Percentiles rank a stretch among this genome's conserved stretches.
Evolutionary conservation across 2,113 vertebrate species (phyloP).

Genomic region (Tiliqua scincoides): DNA sequence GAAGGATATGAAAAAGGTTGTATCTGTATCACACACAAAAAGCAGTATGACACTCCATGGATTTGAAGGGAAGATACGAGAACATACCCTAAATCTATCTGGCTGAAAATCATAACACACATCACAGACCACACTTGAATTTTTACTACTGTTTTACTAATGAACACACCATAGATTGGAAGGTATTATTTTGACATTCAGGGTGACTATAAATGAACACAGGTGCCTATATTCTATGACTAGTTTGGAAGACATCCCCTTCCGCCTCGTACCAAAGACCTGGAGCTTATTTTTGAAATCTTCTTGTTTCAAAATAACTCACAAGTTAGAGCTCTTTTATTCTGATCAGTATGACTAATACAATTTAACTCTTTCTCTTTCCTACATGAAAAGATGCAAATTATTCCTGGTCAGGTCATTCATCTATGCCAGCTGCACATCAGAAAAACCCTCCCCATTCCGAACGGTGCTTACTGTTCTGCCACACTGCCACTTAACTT

Average conservation of each 20-base stretch:
- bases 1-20: not conserved
- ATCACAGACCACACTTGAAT: too few relatives aligned
- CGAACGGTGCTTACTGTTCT: too few relatives aligned
- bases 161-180: not conserved
- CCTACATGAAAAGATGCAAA: not conserved
- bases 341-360: not conserved
- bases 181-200: not conserved
- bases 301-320: not conserved
- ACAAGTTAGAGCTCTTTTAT: not conserved
- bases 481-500: too few relatives aligned
- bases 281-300: not conserved
- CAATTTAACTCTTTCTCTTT: too few relatives aligned
- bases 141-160: not conserved
- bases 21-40: too few relatives aligned
- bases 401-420: too few relatives aligned
- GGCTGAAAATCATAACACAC: too few relatives aligned
- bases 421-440: too few relatives aligned
- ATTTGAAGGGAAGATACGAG: too few relatives aligned
- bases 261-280: not conserved
- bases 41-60: not conserved
- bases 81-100: too few relatives aligned
- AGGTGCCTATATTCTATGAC: not conserved
- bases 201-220: not conserved
- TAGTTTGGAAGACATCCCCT: not conserved
- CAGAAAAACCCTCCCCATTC: too few relatives aligned